phyloP scores from a whole-genome alignment of 1,140 invertebrate species.

The Trichogramma pretiosum region DNA sequence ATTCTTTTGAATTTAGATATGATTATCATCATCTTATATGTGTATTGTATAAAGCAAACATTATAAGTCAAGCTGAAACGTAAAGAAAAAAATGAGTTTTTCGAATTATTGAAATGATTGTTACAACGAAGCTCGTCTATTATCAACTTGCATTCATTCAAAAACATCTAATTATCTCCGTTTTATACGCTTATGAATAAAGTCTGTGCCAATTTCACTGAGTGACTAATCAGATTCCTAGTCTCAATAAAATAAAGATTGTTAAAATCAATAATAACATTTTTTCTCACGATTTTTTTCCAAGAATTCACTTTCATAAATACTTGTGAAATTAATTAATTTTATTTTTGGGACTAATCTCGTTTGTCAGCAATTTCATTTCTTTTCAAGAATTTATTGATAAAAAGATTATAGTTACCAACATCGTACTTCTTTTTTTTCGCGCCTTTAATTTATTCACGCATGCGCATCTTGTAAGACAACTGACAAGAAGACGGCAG shows the following conservation, averaged over 20 bases:
- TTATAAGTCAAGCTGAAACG: no score
- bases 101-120: constrained; percentile 8
- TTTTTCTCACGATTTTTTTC: constrained; percentile 7
- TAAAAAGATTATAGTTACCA: no score
- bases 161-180: constrained; percentile 14
- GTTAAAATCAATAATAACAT: constrained; percentile 12
- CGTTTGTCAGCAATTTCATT: no score
- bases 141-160: constrained; percentile 12
- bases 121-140: constrained; percentile 8
- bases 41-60: background rate
- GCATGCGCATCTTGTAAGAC: no score
- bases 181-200: constrained; percentile 16
- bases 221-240: constrained; percentile 16
- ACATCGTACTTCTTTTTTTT: no score
- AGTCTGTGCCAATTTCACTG: constrained; percentile 13
- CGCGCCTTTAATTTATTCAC: no score
- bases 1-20: no score
- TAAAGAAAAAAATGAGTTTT: background rate
- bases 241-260: constrained; percentile 15
- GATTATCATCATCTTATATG: no score
- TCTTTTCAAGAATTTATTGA: no score
- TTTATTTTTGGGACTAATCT: no score
- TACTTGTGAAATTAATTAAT: no score
- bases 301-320: background rate
- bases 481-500: no score